Conservation (phyloP, 2,113 vertebrate species). For the Desmodus rotundus region DNA sequence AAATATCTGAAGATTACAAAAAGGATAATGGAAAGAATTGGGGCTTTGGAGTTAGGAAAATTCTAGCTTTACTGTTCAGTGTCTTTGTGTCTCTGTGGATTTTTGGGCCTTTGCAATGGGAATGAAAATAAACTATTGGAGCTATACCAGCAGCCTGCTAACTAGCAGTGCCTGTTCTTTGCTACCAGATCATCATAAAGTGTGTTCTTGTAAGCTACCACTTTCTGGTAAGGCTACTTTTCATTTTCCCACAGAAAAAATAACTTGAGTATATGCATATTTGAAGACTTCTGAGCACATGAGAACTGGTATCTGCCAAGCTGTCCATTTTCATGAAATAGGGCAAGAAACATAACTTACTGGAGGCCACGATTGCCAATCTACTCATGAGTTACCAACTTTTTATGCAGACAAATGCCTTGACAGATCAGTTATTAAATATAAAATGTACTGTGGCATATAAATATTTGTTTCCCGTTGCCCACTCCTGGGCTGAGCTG, state of each 20-base stretch:
- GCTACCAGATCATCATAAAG: neutral
- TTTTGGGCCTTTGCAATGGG: neutral
- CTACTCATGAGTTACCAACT: neutral
- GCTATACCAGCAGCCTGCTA: neutral
- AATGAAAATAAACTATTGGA: neutral
- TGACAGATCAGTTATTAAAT: slow-evolving; percentile 49
- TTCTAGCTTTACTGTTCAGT: neutral
- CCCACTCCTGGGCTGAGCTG: neutral
- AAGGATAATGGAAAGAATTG: neutral
- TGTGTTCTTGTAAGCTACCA: neutral
- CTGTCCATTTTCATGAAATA: neutral
- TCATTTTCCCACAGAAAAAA: neutral
- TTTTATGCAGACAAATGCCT: slow-evolving; percentile 52
- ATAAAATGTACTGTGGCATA: slow-evolving; percentile 24
- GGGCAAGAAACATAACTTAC: neutral
- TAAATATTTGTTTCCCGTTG: slow-evolving; percentile 20
- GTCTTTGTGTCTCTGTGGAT: neutral
- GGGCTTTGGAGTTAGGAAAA: neutral
- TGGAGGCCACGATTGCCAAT: neutral
- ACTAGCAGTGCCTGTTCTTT: neutral
- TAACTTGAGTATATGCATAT: neutral
- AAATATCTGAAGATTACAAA: neutral
- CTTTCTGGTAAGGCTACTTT: neutral
- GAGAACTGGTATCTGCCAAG: neutral
- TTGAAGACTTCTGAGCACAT: neutral